Evolutionary conservation across 2,113 vertebrate genomes (phyloP), one percentile per base, ranked within the genome.

Genomic region (Puffinus mauretanicus): DNA sequence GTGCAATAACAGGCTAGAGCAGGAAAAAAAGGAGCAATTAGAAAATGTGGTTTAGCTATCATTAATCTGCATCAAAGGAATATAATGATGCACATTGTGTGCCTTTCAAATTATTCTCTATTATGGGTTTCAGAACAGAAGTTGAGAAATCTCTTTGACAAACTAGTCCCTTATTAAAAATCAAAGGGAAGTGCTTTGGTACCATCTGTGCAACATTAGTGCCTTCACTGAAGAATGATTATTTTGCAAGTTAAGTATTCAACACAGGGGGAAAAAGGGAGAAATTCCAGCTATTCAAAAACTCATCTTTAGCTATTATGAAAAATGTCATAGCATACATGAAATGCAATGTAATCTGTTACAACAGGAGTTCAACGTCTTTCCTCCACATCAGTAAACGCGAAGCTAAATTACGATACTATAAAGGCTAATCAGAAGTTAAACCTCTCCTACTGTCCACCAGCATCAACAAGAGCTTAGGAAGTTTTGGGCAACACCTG

Each of bases 21-120:
- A 95, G 67, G 82, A 88, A 96, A 95, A 71, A 95, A 94, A 93
- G 61, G 90, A 95, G 93, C 95, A 98, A 98, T 98, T 97, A 98
- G 95, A 97, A 97, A 98, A 97, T 69, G 96, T 94, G 92, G 96
- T 96, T 98, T 97, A 92, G 93, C 97, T 94, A 93, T 97, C 98
- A 98, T 98, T 98, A 98, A 98, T 98, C 98, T 97, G 97, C 97
- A 98, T 98, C 97, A 98, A 98, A 98, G 97, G 97, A 97, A 94
- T 94, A 94, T 98, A 98, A 98, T 96, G 97, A 98, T 98, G 97
- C 94, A 98, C 93, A 98, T 36, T 98, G 97, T 97, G 90, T 94
- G 96, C 93, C 97, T 98, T 98, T 97, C 95, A 98, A 98, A 98
- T 98, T 97, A 98, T 96, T 98, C 96, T 98, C 96, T 97, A 98